Percentiles rank a stretch among this genome's conserved stretches.
These are phyloP conservation scores for Morus bassanus DNA, from an alignment of 2,797 vertebrate genomes.

Conservation along the genomic window DNA sequence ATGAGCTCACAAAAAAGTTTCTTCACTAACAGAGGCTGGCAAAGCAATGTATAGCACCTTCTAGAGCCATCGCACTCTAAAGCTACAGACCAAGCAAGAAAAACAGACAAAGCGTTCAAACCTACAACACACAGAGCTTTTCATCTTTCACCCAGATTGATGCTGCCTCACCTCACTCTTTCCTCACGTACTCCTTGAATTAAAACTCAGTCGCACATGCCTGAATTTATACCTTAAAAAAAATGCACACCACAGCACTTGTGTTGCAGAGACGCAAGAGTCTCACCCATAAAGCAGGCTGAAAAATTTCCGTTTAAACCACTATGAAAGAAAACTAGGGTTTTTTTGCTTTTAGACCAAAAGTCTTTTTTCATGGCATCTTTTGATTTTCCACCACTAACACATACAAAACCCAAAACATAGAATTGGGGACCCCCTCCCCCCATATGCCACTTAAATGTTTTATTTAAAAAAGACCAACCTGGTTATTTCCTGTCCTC, in stretches of 20 bases:
- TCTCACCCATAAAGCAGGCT: neutral
- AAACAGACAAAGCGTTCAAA: neutral
- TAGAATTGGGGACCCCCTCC: fast-evolving
- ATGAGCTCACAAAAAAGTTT: neutral
- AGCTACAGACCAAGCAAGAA: neutral
- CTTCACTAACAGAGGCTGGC: neutral
- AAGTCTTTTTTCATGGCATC: neutral
- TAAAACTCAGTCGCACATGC: neutral
- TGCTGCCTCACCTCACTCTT: neutral
- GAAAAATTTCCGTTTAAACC: neutral
- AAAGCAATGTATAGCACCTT: fast-evolving
- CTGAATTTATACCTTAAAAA: neutral
- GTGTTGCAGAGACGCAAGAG: neutral
- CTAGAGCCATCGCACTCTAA: neutral
- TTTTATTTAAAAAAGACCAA: neutral
- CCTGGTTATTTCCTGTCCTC: neutral
- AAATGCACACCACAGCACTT: neutral
- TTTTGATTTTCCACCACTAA: neutral
- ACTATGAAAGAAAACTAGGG: neutral
- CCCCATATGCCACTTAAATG: neutral
- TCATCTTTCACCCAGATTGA: neutral
- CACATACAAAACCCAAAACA: neutral
- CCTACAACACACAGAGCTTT: neutral
- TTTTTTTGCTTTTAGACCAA: neutral
- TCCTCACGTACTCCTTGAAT: neutral